Conservation (phyloP, 1,140 invertebrate species). For the Euwallacea fornicatus region DNA sequence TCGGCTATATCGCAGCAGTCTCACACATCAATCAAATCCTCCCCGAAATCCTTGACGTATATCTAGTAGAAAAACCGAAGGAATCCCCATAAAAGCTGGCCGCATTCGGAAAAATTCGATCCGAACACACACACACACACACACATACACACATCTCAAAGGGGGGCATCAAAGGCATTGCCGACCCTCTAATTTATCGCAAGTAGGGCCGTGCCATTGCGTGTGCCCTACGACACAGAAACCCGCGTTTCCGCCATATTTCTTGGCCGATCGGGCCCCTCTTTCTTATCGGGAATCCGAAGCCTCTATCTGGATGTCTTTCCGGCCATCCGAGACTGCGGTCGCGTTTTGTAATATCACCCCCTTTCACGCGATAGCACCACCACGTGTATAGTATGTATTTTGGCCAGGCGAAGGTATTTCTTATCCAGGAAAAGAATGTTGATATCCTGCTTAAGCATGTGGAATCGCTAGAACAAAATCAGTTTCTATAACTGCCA, state of each 20-base stretch:
- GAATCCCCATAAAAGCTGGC: conserved; percentile 16
- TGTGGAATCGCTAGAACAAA: no score
- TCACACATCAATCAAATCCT: conserved; percentile 13
- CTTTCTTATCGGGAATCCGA: conserved; percentile 37
- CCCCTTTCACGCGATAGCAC: conserved; percentile 34
- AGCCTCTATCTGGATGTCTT: conserved; percentile 37
- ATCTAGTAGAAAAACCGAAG: conserved; percentile 17
- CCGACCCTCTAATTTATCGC: conserved; percentile 31
- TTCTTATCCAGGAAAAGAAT: not conserved
- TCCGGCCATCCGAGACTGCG: conserved; percentile 34
- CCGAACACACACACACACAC: not conserved
- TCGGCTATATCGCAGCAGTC: no score
- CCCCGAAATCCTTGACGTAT: conserved; percentile 4
- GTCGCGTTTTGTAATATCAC: conserved; percentile 36
- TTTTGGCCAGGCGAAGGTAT: not conserved
- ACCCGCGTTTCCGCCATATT: conserved; percentile 39
- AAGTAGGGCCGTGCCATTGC: conserved; percentile 26
- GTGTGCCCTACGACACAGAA: conserved; percentile 33
- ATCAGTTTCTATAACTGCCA: no score
- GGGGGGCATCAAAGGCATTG: conserved; percentile 20
- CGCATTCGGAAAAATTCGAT: conserved; percentile 32
- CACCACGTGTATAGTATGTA: conserved; percentile 10
- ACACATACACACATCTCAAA: not conserved
- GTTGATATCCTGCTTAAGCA: not conserved
- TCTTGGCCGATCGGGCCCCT: conserved; percentile 33